Percentiles rank a stretch among this genome's conserved stretches.
These are phyloP conservation scores for Pteruthius melanotis DNA, from an alignment of 2,113 vertebrate genomes.

Conservation along the genomic window DNA sequence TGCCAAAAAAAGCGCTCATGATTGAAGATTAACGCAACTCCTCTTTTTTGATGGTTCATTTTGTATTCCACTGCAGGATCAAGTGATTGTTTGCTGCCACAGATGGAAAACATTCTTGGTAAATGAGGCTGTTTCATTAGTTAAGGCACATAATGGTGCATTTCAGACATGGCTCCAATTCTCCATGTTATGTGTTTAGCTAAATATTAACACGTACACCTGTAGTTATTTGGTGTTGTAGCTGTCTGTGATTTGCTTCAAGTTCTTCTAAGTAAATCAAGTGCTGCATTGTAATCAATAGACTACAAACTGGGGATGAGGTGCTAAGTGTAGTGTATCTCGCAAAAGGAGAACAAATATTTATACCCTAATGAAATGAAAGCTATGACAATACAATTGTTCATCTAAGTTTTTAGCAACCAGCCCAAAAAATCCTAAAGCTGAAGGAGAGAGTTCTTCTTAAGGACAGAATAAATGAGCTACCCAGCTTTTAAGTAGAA, in stretches of 20 bases:
- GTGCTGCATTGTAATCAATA: not conserved
- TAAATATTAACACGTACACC: not conserved
- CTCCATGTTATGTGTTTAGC: not conserved
- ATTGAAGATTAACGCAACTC: slow-evolving; percentile 91
- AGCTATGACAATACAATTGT: not conserved
- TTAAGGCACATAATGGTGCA: not conserved
- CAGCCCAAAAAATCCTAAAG: not conserved
- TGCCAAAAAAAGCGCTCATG: slow-evolving; percentile 88
- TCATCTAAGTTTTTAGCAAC: not conserved
- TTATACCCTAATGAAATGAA: not conserved
- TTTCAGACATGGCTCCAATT: not conserved
- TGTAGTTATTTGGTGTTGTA: not conserved
- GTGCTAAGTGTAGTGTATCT: not conserved
- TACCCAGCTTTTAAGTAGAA: not conserved
- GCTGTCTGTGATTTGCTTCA: not conserved
- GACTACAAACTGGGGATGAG: not conserved
- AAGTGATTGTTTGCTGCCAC: slow-evolving; percentile 37
- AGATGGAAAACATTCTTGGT: not conserved
- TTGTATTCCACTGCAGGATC: slow-evolving; percentile 84
- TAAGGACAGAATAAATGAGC: not conserved
- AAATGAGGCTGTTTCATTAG: not conserved
- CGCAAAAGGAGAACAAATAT: not conserved
- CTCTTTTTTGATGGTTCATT: slow-evolving; percentile 84
- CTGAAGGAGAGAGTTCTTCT: not conserved
- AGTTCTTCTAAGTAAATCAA: not conserved